These are phyloP conservation scores for Caenorhabditis sp. DNA, from an alignment of 2,888 invertebrate species.

Conservation along the genomic window DNA sequence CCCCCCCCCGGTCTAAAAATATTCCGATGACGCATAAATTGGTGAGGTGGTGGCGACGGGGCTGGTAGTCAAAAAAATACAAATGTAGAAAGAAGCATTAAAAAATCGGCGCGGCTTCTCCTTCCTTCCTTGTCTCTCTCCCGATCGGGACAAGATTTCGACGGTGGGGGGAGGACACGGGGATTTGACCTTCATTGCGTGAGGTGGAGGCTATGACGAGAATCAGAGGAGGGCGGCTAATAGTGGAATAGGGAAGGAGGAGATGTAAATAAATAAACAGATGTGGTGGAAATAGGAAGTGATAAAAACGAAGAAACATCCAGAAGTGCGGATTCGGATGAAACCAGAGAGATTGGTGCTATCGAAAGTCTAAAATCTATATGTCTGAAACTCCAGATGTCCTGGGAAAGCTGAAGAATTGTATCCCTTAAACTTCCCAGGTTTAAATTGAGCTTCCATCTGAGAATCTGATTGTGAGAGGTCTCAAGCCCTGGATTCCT, in stretches of 20 bases:
- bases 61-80: no score
- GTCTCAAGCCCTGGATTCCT: no score
- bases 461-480: no score
- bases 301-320: not conserved
- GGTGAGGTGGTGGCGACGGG: not conserved
- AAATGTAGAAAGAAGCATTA: constrained; percentile 1
- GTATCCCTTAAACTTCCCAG: no score
- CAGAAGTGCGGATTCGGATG: not conserved
- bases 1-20: not conserved
- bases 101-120: not conserved
- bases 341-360: no score
- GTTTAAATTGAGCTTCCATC: constrained; percentile 1
- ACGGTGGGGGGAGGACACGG: constrained; percentile 22
- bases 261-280: constrained; percentile 15
- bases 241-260: not conserved
- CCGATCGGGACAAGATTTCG: no score
- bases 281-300: not conserved
- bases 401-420: no score
- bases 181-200: constrained; percentile 22
- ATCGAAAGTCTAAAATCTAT: no score
- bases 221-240: no score
- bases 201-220: not conserved
- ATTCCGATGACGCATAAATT: constrained; percentile 11
- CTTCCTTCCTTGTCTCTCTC: no score
- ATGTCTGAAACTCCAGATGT: no score